These are phyloP conservation scores for Xenopus petersii DNA, from an alignment of 2,797 vertebrate genomes.

Conservation along the genomic window DNA sequence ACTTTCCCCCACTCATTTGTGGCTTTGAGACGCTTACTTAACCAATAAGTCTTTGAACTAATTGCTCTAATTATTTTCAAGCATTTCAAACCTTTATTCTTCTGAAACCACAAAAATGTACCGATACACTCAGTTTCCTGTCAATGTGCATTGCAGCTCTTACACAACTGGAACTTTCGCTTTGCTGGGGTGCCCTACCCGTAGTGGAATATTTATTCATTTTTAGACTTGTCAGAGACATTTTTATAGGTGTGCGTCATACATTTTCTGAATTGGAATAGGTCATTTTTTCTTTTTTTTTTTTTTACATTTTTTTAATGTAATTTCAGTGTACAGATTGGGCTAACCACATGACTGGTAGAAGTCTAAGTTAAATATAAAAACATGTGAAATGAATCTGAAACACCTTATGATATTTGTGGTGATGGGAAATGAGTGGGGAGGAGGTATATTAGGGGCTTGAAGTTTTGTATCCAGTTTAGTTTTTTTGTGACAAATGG, in stretches of 20 bases:
- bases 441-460: not conserved
- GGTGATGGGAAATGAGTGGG: not conserved
- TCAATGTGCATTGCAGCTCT: constrained; percentile 40
- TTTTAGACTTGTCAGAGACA: not conserved
- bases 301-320: not conserved
- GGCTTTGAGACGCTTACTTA: constrained; percentile 2
- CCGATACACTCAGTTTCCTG: constrained; percentile 59
- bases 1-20: constrained; percentile 20
- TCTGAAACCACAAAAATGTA: constrained; percentile 54
- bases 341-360: too few species aligned
- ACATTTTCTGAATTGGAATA: not conserved
- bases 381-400: not conserved
- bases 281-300: not conserved
- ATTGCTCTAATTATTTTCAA: constrained; percentile 56
- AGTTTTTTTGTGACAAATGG: too few species aligned
- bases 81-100: constrained; percentile 51
- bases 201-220: constrained; percentile 8
- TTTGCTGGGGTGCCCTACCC: not conserved
- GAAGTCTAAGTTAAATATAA: not conserved
- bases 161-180: not conserved
- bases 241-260: not conserved
- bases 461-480: not conserved
- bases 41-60: constrained; percentile 50
- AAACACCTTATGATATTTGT: not conserved
- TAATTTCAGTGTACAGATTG: too few species aligned